A percentile compares a stretch with the other conserved stretches of the same genome.
These are phyloP conservation scores for Megatriorchis doriae DNA, from an alignment of 2,113 vertebrate genomes.

Conservation along the genomic window DNA sequence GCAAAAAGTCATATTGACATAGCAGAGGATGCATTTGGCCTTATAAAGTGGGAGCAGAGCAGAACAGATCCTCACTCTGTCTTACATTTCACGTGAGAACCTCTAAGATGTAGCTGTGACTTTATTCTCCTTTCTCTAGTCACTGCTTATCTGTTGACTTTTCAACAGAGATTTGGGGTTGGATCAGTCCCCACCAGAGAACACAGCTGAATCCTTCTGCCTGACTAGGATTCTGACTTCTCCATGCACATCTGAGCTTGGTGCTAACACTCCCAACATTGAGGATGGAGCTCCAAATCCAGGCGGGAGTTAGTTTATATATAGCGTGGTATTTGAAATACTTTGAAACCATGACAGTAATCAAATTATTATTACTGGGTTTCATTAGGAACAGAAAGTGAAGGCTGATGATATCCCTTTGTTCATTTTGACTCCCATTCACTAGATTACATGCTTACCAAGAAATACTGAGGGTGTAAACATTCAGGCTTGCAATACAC, in stretches of 20 bases:
- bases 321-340: background rate
- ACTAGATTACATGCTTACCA: background rate
- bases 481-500: background rate
- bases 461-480: background rate
- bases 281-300: background rate
- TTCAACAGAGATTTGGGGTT: background rate
- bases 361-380: background rate
- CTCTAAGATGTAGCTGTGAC: background rate
- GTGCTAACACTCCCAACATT: background rate
- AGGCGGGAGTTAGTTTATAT: background rate
- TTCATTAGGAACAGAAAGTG: background rate
- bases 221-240: background rate
- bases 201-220: background rate
- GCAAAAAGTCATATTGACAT: background rate
- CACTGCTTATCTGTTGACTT: background rate
- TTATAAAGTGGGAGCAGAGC: background rate
- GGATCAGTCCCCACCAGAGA: rapidly evolving
- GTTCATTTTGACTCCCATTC: background rate
- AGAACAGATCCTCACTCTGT: background rate
- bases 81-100: background rate
- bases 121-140: background rate
- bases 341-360: background rate
- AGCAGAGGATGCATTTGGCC: background rate
- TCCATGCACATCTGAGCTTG: rapidly evolving
- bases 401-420: background rate